Conservation (phyloP, 2,888 invertebrate species). For the Caradrina kadenii region DNA sequence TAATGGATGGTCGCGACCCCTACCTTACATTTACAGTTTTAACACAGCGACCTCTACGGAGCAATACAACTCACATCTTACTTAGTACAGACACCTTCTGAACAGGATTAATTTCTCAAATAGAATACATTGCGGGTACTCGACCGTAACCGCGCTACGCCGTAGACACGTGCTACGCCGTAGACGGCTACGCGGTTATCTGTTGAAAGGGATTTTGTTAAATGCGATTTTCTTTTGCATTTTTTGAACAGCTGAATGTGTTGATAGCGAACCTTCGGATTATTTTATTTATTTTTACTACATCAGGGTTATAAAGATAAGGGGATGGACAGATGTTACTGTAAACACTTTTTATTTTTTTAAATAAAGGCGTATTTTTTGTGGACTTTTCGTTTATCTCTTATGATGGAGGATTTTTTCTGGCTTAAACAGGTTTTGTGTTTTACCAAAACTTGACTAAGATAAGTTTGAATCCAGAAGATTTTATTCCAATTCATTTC, state of each 20-base stretch:
- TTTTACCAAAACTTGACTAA: background rate
- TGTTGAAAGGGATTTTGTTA: constrained; percentile 18
- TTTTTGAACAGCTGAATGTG: constrained; percentile 6
- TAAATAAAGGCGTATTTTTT: constrained; percentile 19
- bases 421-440: constrained; percentile 1
- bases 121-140: constrained; percentile 36
- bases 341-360: constrained; percentile 4
- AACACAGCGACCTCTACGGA: constrained; percentile 26
- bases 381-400: background rate
- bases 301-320: constrained; percentile 31
- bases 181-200: constrained; percentile 35
- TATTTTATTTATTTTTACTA: constrained; percentile 21
- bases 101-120: constrained; percentile 36
- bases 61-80: constrained; percentile 36
- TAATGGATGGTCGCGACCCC: background rate
- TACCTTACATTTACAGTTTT: constrained; percentile 36
- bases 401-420: constrained; percentile 1
- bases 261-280: constrained; percentile 1
- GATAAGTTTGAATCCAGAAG: background rate
- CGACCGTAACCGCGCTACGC: constrained; percentile 30
- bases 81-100: constrained; percentile 13
- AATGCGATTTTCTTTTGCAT: constrained; percentile 26
- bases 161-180: constrained; percentile 40
- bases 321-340: constrained; percentile 9
- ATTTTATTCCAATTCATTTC: background rate